phyloP scores from a whole-genome alignment of 2,113 vertebrate species.

The Ophthalmolycus amberensis region DNA sequence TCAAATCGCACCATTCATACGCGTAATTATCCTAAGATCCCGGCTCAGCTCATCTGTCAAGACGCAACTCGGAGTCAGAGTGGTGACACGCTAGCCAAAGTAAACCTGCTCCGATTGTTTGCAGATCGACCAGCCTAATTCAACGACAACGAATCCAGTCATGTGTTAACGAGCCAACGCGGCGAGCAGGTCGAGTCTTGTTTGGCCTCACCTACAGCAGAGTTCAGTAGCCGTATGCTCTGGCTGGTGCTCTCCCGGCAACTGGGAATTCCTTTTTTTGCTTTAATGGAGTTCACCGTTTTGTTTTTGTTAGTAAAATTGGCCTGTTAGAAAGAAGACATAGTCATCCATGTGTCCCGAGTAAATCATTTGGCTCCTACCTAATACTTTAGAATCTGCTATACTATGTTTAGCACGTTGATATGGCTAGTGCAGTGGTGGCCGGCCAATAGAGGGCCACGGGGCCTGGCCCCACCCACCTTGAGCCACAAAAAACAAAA shows the following conservation, averaged over 20 bases:
- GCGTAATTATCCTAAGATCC: constrained; percentile 37
- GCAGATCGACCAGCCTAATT: constrained; percentile 50
- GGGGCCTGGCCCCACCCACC: too few relatives aligned
- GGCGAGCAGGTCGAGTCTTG: constrained; percentile 65
- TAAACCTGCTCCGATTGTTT: constrained; percentile 52
- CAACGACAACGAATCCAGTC: constrained; percentile 66
- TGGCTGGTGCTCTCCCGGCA: not conserved
- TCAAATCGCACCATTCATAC: constrained; percentile 1
- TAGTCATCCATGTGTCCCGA: not conserved
- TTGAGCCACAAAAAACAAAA: too few relatives aligned
- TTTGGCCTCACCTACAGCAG: constrained; percentile 57
- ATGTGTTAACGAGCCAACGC: constrained; percentile 43
- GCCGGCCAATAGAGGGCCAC: too few relatives aligned
- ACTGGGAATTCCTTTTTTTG: constrained; percentile 32
- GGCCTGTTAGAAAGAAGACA: not conserved
- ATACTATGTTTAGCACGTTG: not conserved
- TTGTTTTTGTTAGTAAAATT: not conserved
- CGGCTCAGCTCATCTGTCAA: constrained; percentile 37
- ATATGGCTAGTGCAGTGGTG: too few relatives aligned
- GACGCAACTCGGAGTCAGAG: constrained; percentile 15
- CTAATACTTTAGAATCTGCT: not conserved
- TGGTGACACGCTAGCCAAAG: constrained; percentile 41
- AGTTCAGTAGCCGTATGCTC: constrained; percentile 26
- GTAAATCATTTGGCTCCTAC: constrained; percentile 5
- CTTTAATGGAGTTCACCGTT: not conserved